A percentile compares a stretch with the other conserved stretches of the same genome.
phyloP scores from a whole-genome alignment of 1,140 invertebrate species.

The Anoplophora glabripennis region DNA sequence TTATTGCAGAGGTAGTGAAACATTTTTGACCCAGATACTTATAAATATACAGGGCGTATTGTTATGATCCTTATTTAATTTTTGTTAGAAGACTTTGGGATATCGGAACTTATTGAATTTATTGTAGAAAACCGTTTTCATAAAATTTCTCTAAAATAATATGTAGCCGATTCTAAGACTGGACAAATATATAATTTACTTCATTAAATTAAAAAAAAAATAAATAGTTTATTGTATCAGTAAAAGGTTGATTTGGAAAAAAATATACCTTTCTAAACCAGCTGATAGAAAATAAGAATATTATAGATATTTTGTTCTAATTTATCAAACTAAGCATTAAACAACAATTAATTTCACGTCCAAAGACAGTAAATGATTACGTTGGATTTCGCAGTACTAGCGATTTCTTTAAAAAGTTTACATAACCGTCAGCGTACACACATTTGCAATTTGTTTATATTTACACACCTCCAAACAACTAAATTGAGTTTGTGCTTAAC shows the following conservation, averaged over 20 bases:
- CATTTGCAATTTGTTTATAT: background rate
- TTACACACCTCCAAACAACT: background rate
- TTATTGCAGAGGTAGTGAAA: no score
- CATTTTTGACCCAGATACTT: no score
- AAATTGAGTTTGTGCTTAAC: background rate
- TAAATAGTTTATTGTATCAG: background rate
- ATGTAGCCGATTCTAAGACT: no score
- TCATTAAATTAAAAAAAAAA: background rate
- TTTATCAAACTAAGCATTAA: background rate
- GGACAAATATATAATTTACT: background rate
- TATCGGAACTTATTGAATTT: no score
- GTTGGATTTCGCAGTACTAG: background rate
- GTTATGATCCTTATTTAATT: no score
- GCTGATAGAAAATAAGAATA: background rate
- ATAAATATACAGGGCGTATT: no score
- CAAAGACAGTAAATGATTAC: background rate
- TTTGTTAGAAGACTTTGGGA: no score
- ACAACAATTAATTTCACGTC: background rate
- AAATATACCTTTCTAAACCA: background rate
- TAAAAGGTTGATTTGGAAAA: background rate
- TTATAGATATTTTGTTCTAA: background rate
- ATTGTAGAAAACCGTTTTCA: no score
- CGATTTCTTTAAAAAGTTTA: background rate
- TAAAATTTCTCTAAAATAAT: no score
- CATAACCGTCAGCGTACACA: background rate